Evolutionary conservation across 2,113 vertebrate species (phyloP), one percentile per base, ranked within the genome.

Genomic region (Solea senegalensis): DNA sequence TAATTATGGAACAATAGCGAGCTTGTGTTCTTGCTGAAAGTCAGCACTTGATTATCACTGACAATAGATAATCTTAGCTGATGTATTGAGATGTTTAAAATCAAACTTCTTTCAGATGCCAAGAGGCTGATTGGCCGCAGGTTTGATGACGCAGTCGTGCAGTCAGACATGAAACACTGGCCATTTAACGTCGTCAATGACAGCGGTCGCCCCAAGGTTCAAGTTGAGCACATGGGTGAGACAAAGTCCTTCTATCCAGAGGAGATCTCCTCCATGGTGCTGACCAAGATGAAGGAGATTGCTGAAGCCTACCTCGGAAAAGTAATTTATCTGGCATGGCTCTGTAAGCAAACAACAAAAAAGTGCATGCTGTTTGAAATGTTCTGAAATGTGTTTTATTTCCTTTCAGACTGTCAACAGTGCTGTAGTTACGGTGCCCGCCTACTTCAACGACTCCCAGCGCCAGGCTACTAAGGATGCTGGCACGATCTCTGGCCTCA

Each of bases 111-210:
- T 16, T 48, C 4, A 94, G 94, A 95, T 89, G 94, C 94, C 74
- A 95, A 95, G 60, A 83, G 94, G 10, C 79, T 95, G 51, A 95
- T 95, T 69, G 94, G 94, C 5, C 89, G 94, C 48, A 86, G 90
- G 72, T 95, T 94, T 82, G 94, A 95, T 0, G 94, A 95, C 15
- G 1, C 55, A 0, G 91, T 94, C 68, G 94, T 95, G 4, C 94
- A 95, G 75, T 92, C 94, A 0, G 94, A 95, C 43, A 94, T 95
- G 94, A 95, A 95, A 71, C 92, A 94, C 86, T 95, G 94, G 94
- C 94, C 94, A 2, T 95, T 95, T 28, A 69, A 69, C 14, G 94
- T 95, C 3, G 74, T 94, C 73, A 93, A 90, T 59, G 93, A 94
- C 55, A 90, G 74, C 68, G 87, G 72, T 5, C 91, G 92, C 9